These are phyloP conservation scores for Enchytraeus crypticus DNA, from an alignment of 2,888 invertebrate species.

Conservation along the genomic window DNA sequence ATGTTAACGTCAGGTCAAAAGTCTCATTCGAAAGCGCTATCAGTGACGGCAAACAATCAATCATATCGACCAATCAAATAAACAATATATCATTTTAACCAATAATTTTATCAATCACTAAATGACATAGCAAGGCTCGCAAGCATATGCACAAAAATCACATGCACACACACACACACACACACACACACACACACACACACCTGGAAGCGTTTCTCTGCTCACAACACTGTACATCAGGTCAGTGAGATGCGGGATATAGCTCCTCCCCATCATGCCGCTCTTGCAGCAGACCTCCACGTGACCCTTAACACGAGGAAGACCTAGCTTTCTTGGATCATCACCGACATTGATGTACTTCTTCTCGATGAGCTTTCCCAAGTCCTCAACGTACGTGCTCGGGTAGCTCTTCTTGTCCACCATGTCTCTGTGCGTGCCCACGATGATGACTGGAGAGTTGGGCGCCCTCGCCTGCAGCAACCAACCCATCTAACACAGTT, in stretches of 20 bases:
- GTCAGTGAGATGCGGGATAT: constrained; percentile 78
- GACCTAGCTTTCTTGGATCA: constrained; percentile 88
- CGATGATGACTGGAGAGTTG: constrained; percentile 28
- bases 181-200: not conserved
- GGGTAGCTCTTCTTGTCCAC: constrained; percentile 52
- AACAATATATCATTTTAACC: no score
- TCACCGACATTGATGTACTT: constrained; percentile 77
- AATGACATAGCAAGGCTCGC: no score
- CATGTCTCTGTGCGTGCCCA: constrained; percentile 67
- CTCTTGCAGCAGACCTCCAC: constrained; percentile 74
- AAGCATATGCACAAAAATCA: no score
- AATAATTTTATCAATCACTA: no score
- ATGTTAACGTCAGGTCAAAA: no score
- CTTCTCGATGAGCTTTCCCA: constrained; percentile 62
- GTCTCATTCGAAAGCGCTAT: no score
- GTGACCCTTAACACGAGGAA: constrained; percentile 84
- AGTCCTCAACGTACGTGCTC: constrained; percentile 63
- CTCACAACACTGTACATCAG: constrained; percentile 80
- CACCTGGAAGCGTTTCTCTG: constrained; percentile 1
- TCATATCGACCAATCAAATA: no score
- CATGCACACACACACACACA: not conserved
- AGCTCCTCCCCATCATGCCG: constrained; percentile 56
- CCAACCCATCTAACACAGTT: no score
- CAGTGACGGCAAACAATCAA: no score
- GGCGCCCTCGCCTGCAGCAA: constrained; percentile 25